phyloP scores from a whole-genome alignment of 2,797 vertebrate species.

The Phalloptychus januarius region DNA sequence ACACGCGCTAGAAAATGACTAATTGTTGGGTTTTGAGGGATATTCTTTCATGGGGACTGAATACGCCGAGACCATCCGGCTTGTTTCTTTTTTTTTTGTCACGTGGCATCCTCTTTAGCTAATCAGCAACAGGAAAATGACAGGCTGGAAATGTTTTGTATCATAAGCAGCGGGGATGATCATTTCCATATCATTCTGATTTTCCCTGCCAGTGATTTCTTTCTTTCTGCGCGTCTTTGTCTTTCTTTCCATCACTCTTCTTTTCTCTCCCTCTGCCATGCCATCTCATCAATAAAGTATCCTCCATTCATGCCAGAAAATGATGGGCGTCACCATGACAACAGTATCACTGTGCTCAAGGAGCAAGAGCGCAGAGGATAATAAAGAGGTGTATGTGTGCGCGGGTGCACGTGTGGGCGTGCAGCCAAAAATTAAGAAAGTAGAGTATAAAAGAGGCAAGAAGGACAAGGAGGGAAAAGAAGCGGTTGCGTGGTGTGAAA shows the following conservation, averaged over 20 bases:
- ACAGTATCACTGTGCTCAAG: slow-evolving; percentile 80
- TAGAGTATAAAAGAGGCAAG: not conserved
- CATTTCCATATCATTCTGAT: slow-evolving; percentile 62
- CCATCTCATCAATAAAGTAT: slow-evolving; percentile 83
- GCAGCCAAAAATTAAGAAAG: slow-evolving; percentile 22
- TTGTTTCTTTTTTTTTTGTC: slow-evolving; percentile 16
- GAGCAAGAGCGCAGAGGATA: slow-evolving; percentile 55
- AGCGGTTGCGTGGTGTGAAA: not conserved
- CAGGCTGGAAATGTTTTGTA: slow-evolving; percentile 63
- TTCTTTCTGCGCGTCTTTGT: slow-evolving; percentile 48
- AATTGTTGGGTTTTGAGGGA: slow-evolving; percentile 49
- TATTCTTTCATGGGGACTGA: slow-evolving; percentile 37
- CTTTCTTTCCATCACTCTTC: slow-evolving; percentile 52
- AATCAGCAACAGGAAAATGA: slow-evolving; percentile 53
- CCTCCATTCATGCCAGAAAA: slow-evolving; percentile 84
- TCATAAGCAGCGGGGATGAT: slow-evolving; percentile 51
- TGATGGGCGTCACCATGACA: slow-evolving; percentile 87
- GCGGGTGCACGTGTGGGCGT: not conserved
- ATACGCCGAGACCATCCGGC: slow-evolving; percentile 36
- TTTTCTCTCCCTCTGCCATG: slow-evolving; percentile 66
- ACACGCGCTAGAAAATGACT: slow-evolving; percentile 30
- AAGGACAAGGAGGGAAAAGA: slow-evolving; percentile 10
- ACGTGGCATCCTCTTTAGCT: slow-evolving; percentile 38
- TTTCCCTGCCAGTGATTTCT: slow-evolving; percentile 47
- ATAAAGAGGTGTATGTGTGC: slow-evolving; percentile 11